A percentile compares a stretch with the other conserved stretches of the same genome.
Evolutionary conservation across 1,140 invertebrate species (phyloP).

Genomic region (Heliconius himera): DNA sequence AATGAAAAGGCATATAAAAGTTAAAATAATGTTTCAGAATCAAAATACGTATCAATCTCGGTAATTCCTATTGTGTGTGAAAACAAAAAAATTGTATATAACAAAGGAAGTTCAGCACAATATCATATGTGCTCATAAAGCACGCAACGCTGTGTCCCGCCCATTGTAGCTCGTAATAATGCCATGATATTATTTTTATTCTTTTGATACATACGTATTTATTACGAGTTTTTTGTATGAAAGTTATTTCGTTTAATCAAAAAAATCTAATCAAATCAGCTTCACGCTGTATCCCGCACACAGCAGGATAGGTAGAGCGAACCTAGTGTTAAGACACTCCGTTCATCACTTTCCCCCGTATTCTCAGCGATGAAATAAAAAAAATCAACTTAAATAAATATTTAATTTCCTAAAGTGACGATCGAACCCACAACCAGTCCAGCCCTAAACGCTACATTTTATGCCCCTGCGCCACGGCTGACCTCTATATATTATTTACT

Average conservation of each 20-base stretch:
- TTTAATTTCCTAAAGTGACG: too few relatives aligned
- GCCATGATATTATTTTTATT: constrained; percentile 33
- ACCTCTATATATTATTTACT: background rate
- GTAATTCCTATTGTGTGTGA: constrained; percentile 10
- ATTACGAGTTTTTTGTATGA: constrained; percentile 28
- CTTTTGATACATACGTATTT: constrained; percentile 23
- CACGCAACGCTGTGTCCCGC: constrained; percentile 24
- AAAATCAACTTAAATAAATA: too few relatives aligned
- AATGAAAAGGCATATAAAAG: background rate
- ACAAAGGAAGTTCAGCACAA: constrained; percentile 7
- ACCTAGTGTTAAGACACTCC: too few relatives aligned
- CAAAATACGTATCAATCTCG: constrained; percentile 1
- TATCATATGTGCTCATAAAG: constrained; percentile 5
- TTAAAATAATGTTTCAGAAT: background rate
- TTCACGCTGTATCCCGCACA: too few relatives aligned
- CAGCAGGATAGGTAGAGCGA: too few relatives aligned
- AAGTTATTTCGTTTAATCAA: background rate
- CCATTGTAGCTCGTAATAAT: constrained; percentile 28
- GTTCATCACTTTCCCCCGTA: too few relatives aligned
- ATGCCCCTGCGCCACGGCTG: background rate
- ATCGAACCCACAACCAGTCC: too few relatives aligned
- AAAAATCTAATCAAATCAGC: too few relatives aligned
- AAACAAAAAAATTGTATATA: constrained; percentile 12
- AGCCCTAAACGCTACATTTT: too few relatives aligned
- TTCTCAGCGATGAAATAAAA: too few relatives aligned